Percentiles rank a stretch among this genome's conserved stretches.
Conservation (phyloP, 2,113 vertebrate species). For the Oriolus oriolus region DNA sequence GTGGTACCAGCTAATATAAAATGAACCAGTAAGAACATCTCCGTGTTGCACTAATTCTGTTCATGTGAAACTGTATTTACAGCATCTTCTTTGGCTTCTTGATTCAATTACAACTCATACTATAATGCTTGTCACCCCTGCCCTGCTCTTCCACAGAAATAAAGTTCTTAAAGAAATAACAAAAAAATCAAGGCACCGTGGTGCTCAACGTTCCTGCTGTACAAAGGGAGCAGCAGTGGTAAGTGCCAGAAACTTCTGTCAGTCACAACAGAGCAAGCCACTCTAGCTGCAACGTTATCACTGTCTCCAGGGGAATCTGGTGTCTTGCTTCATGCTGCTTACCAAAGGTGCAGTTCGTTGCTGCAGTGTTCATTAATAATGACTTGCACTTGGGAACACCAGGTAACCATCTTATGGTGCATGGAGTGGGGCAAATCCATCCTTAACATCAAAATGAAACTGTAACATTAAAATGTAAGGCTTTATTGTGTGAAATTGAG, state of each 20-base stretch:
- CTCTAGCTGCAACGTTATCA: background rate
- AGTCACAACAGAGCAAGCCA: background rate
- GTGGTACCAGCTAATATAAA: background rate
- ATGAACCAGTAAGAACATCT: background rate
- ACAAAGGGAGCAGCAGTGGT: constrained; percentile 47
- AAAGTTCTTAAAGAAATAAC: constrained; percentile 59
- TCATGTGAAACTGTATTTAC: background rate
- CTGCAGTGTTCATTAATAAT: background rate
- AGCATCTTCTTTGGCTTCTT: background rate
- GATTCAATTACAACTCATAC: background rate
- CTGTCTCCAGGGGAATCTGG: background rate
- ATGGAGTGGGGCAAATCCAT: background rate
- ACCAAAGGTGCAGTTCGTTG: background rate
- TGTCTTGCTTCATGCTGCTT: background rate
- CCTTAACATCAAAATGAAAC: background rate
- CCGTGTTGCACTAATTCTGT: background rate
- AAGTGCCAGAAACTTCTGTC: background rate
- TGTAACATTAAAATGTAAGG: background rate
- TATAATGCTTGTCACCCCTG: background rate
- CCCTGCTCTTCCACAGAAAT: constrained; percentile 41
- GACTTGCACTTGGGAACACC: background rate
- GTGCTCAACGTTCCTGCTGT: background rate
- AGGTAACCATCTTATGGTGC: background rate
- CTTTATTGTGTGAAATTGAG: background rate
- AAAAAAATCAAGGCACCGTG: background rate